Base-by-base conservation (phyloP, 2,797 vertebrate species). In the Antennarius maculatus region DNA sequence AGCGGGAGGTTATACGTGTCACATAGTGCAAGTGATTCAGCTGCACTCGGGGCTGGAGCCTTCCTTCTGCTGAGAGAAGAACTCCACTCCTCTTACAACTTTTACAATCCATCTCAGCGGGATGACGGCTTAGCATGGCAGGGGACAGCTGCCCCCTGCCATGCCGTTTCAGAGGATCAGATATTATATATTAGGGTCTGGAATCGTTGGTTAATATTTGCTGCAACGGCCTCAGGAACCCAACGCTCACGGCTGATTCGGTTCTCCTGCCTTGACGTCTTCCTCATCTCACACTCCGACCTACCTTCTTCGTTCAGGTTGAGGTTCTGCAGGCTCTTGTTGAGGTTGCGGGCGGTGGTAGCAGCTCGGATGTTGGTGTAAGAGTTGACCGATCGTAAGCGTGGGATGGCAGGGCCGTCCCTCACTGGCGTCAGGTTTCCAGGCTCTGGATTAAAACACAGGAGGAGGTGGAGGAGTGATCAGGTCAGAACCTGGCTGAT, bases 271-370 rank as follows among this genome's bases (percentile, higher is more conserved):
- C 39, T 49, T 14, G 37, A 49, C 23, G 49, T 55, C 59, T 43
- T 51, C 18, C 15, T 41, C 57, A 29, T 29, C 59, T 29, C 41
- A 27, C 55, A 14, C 11, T 8, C 29, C 1, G 0, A 49, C 94
- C 90, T 84, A 97, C 97, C 86, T 72, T 99, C 97, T 79, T 99
- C 97, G 0, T 93, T 98, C 79, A 98, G 90, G 91, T 96, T 99
- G 86, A 99, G 96, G 90, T 99, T 99, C 92, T 99, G 97, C 79
- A 99, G 77, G 80, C 97, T 98, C 80, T 99, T 99, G 93, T 99
- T 99, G 78, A 99, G 89, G 92, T 92, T 97, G 72, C 97, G 92
- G 4, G 94, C 95, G 0, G 95, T 96, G 81, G 96, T 95, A 1
- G 95, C 97, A 0, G 97, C 94, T 6, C 97, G 94, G 78, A 99